Conservation (phyloP, 2,888 invertebrate genomes). For the Gymnosoma rotundatum region DNA sequence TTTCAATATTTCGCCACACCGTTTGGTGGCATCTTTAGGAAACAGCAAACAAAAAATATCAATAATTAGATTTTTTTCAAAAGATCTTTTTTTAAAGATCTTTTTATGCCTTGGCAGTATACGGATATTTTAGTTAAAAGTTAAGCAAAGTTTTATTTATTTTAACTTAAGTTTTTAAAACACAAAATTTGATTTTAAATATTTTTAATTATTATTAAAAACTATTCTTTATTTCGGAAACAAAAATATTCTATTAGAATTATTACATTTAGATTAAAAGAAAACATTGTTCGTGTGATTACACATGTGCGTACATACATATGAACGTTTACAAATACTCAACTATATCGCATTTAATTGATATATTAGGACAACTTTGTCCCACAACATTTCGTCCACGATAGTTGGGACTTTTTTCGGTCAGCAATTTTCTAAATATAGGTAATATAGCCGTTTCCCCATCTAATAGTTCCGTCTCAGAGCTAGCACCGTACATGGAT, state of each 20-base stretch:
- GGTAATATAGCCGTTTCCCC: constrained; percentile 90
- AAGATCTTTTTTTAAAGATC: too few species aligned
- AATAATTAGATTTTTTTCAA: too few species aligned
- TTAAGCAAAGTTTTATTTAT: neutral
- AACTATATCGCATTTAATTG: constrained; percentile 97
- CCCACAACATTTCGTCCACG: constrained; percentile 83
- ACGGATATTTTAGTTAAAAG: too few species aligned
- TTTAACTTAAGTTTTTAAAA: neutral
- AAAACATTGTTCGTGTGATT: neutral
- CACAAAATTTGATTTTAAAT: too few species aligned
- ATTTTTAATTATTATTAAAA: too few species aligned
- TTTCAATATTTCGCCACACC: too few species aligned
- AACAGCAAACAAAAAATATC: too few species aligned
- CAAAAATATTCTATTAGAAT: neutral
- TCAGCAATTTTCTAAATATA: constrained; percentile 95
- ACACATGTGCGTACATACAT: neutral
- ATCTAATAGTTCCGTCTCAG: constrained; percentile 92
- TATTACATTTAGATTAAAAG: constrained; percentile 1
- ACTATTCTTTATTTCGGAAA: too few species aligned
- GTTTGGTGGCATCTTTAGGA: too few species aligned
- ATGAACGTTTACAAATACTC: constrained; percentile 89
- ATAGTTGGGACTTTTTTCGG: constrained; percentile 89
- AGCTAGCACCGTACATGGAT: constrained; percentile 89
- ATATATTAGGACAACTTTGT: constrained; percentile 96
- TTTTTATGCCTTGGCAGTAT: too few species aligned